Base-by-base conservation (phyloP, 1,140 invertebrate species). In the Drosophila arawakana region DNA sequence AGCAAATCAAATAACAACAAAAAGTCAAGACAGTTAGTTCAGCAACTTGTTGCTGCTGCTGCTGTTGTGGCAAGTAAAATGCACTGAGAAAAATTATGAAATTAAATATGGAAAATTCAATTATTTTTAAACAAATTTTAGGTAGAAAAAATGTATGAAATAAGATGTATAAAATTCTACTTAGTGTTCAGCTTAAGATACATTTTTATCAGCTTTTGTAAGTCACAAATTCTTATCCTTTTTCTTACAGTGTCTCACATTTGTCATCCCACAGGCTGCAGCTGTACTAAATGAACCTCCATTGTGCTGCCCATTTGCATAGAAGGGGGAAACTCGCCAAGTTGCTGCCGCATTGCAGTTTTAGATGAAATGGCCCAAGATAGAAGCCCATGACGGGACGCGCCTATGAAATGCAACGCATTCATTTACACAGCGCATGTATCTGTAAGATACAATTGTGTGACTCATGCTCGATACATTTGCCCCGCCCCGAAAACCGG, bases 351-450 rank as follows among this genome's bases (percentile, higher is more conserved):
- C 81, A 84, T 39, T 84, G 81, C 81, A 85, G 81, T 66, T 85
- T 47, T 75, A 85, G 81, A 84, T 85, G 66, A 78, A 85, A 78
- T 78, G 65, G 74, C 66, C 54, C 9, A 34, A 77, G 81, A 84
- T 84, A 84, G 68, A 25, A 39, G 25, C n/a, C 50, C 25, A 30
- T 30, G 25, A 30, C 25, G 46, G 50, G 50, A 73, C 66, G 44
- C 59, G 62, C 62, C 52, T 59, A 71, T 73, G 30, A 71, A 76
- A 65, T 65, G 76, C 58, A 67, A 70, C 7, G 68, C 65, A 69
- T 55, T 60, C 60, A 58, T 63, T 46, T 47, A 8, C 59, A 35
- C 52, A 62, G 61, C 13, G 44, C 37, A 13, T 58, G 68, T 80
- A 71, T 76, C 73, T 80, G 21, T 63, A 60, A 76, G 60, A 34